Percentiles rank a stretch among this genome's conserved stretches.
Evolutionary conservation across 2,888 invertebrate genomes (phyloP).

Genomic region (Lithophane semibrunnea): DNA sequence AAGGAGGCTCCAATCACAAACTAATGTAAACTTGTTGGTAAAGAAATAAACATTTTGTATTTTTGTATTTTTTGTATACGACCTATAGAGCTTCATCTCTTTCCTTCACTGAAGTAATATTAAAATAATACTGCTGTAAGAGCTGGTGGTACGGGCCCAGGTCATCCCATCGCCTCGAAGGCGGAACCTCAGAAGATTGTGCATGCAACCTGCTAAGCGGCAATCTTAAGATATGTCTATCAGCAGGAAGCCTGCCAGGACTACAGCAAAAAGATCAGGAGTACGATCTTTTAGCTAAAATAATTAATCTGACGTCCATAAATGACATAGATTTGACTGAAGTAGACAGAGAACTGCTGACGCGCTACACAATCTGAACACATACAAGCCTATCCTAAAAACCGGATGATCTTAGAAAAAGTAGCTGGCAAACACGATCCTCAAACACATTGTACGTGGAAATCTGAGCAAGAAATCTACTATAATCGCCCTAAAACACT

Average conservation of each 20-base stretch:
- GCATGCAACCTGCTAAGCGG: constrained; percentile 18
- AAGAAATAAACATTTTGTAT: no score
- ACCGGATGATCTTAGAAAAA: constrained; percentile 40
- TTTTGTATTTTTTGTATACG: no score
- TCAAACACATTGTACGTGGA: not conserved
- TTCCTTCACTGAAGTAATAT: no score
- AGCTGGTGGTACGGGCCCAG: no score
- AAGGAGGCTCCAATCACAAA: no score
- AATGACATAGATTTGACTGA: constrained; percentile 34
- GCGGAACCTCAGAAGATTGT: constrained; percentile 36
- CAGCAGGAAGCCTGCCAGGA: constrained; percentile 30
- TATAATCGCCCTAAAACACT: not conserved
- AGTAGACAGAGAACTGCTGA: constrained; percentile 47
- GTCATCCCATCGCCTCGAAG: constrained; percentile 47
- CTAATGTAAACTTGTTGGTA: no score
- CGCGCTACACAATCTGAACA: constrained; percentile 34
- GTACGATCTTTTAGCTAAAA: constrained; percentile 11
- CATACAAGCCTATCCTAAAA: constrained; percentile 23
- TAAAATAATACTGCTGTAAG: no score
- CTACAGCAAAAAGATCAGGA: constrained; percentile 8
- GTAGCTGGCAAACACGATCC: constrained; percentile 31
- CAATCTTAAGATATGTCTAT: not conserved
- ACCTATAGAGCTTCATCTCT: no score
- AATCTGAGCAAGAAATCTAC: not conserved
- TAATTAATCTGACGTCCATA: not conserved